Percentiles rank a stretch among this genome's conserved stretches.
These are phyloP conservation scores for Thamnophis sirtalis DNA, from an alignment of 2,113 vertebrate species.

Conservation along the genomic window DNA sequence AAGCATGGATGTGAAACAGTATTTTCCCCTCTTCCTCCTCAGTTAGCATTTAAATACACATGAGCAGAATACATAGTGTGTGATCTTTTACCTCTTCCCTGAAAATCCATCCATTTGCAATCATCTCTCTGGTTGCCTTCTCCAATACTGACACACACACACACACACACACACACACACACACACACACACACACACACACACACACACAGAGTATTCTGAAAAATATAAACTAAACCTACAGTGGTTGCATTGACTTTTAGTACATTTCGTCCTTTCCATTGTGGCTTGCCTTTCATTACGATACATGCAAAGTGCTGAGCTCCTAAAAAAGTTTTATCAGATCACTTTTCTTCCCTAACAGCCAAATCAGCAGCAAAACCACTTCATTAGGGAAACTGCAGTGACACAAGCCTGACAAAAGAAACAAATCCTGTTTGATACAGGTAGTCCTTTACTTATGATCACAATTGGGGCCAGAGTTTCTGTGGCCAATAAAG, in stretches of 20 bases:
- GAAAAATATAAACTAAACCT: slow-evolving; percentile 54
- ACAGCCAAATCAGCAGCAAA: slow-evolving; percentile 62
- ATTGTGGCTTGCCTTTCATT: slow-evolving; percentile 53
- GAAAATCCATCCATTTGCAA: slow-evolving; percentile 19
- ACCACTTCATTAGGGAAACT: slow-evolving; percentile 59
- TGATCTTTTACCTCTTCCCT: slow-evolving; percentile 49
- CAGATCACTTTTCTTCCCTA: slow-evolving; percentile 67
- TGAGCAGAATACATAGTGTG: neutral
- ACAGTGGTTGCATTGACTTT: slow-evolving; percentile 46
- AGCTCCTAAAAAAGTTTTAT: slow-evolving; percentile 62
- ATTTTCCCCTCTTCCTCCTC: neutral
- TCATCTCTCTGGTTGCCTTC: slow-evolving; percentile 44
- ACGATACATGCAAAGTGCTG: slow-evolving; percentile 66
- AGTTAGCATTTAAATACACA: neutral
- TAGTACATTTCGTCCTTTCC: slow-evolving; percentile 63
- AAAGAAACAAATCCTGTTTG: slow-evolving; percentile 50
- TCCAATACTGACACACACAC: slow-evolving; percentile 57
- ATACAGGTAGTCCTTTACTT: neutral
- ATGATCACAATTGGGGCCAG: neutral
- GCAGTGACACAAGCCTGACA: slow-evolving; percentile 48
- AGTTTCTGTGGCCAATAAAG: neutral
- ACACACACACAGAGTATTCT: too few species aligned
- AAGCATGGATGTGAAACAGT: neutral
- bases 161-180: too few species aligned
- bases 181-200: too few species aligned